A percentile compares a stretch with the other conserved stretches of the same genome.
phyloP scores from a whole-genome alignment of 2,113 vertebrate genomes.

The Stigmatopora argus region DNA sequence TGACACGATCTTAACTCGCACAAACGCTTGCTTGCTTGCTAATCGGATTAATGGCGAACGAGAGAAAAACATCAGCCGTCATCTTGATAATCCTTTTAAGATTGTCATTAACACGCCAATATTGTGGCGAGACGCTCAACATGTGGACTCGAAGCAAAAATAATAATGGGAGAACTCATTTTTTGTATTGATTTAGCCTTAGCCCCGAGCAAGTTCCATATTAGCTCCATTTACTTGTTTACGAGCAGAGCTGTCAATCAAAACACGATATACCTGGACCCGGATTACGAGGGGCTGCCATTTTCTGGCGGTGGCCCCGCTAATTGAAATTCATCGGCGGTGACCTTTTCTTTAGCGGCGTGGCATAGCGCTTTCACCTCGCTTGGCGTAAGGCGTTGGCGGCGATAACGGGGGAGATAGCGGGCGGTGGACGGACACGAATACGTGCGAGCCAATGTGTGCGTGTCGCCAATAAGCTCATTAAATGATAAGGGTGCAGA shows the following conservation, averaged over 20 bases:
- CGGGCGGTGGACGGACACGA: constrained; percentile 1
- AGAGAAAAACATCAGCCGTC: constrained; percentile 11
- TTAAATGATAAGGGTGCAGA: constrained; percentile 28
- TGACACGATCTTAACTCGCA: not conserved
- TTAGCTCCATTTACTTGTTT: not conserved
- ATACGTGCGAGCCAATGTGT: not conserved
- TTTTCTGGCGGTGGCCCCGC: constrained; percentile 1
- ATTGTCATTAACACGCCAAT: constrained; percentile 37
- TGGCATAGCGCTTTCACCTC: constrained; percentile 9
- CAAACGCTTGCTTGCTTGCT: constrained; percentile 22
- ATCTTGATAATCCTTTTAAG: constrained; percentile 34
- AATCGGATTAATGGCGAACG: constrained; percentile 37
- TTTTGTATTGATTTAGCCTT: constrained; percentile 15
- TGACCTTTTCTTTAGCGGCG: constrained; percentile 33
- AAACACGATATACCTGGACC: constrained; percentile 23
- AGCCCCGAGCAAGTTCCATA: not conserved
- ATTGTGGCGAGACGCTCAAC: constrained; percentile 12
- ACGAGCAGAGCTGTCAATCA: constrained; percentile 25
- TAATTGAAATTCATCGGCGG: constrained; percentile 26
- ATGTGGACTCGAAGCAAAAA: constrained; percentile 17
- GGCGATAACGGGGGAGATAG: constrained; percentile 29
- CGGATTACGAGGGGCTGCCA: constrained; percentile 29
- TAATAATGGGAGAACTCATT: constrained; percentile 3
- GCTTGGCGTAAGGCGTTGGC: constrained; percentile 29
- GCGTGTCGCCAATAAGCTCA: constrained; percentile 7